Base-by-base conservation (phyloP, 2,113 vertebrate species). In the Amphiprion percula region DNA sequence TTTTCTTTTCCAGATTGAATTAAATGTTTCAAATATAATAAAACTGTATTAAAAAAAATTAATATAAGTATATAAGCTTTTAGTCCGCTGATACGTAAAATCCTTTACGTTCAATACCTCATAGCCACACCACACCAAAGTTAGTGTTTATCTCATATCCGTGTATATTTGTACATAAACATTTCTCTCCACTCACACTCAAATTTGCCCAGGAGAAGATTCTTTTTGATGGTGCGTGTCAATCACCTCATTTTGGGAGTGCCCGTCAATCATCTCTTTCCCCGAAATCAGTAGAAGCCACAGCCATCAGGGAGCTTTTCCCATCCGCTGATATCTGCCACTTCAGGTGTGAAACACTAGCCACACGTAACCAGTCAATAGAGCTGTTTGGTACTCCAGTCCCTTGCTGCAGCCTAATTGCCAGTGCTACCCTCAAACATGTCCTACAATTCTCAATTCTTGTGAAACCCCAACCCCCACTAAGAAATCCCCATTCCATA, bases 371-470 rank as follows among this genome's bases (percentile, higher is more conserved):
- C 54, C 88, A 88, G 90, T 90, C 88, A 91, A 92, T 93, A 90
- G 70, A 85, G 78, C 79, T 85, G 86, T 87, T 87, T 80, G 54
- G 88, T 61, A 74, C 82, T 73, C 75, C 71, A 33, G 80, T 91
- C 90, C 90, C 90, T 86, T n/a, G 83, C 77, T 80, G 82, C 52
- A 73, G 83, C 84, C 91, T 94, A 94, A 95, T 94, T 94, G 90
- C 77, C 63, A 72, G 68, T 49, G 75, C 80, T 77, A 87, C 59
- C 53, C 79, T 80, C 65, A 93, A 87, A 89, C 86, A 77, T 87
- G 85, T 90, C 87, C 84, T 63, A 70, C 72, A 46, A 87, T 85
- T 74, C 77, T 73, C 81, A 83, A 73, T 83, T 83, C 77, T 77
- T 64, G 68, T 67, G 49, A 68, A 49, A 26, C 73, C 72, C 77